phyloP scores from a whole-genome alignment of 2,113 vertebrate genomes.

The Tiliqua scincoides region DNA sequence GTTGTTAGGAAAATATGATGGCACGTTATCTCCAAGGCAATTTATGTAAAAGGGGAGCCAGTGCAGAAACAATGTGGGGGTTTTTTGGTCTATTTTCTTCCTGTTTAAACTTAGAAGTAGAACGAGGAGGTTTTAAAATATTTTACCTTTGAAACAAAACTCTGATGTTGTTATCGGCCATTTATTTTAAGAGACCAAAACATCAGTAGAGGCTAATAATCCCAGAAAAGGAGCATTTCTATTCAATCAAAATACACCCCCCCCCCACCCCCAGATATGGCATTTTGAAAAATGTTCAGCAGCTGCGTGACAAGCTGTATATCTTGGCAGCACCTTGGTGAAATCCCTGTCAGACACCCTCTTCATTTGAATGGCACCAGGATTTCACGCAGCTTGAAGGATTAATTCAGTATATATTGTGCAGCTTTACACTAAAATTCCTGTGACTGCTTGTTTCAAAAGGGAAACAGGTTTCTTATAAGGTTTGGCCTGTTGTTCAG shows the following conservation, averaged over 20 bases:
- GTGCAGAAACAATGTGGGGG: not conserved
- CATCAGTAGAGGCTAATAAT: not conserved
- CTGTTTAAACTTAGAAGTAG: not conserved
- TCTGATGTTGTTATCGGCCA: not conserved
- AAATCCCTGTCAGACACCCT: not conserved
- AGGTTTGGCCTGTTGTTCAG: too few species aligned
- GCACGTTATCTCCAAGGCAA: not conserved
- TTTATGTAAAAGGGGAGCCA: not conserved
- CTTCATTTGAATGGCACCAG: not conserved
- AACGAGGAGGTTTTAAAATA: not conserved
- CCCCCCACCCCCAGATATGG: too few species aligned
- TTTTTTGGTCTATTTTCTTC: not conserved
- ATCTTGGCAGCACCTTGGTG: not conserved
- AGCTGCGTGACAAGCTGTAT: not conserved
- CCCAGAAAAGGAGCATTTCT: not conserved
- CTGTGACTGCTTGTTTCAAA: too few species aligned
- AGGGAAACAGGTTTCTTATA: too few species aligned
- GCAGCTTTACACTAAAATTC: not conserved
- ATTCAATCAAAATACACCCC: not conserved
- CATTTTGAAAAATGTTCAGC: too few species aligned
- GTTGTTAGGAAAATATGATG: not conserved
- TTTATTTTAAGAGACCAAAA: not conserved
- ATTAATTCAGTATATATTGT: not conserved
- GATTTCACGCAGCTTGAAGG: not conserved
- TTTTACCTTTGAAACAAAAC: not conserved